Evolutionary conservation across 1,140 invertebrate genomes (phyloP), one percentile per base, ranked within the genome.

Genomic region (Drepana arcuata): DNA sequence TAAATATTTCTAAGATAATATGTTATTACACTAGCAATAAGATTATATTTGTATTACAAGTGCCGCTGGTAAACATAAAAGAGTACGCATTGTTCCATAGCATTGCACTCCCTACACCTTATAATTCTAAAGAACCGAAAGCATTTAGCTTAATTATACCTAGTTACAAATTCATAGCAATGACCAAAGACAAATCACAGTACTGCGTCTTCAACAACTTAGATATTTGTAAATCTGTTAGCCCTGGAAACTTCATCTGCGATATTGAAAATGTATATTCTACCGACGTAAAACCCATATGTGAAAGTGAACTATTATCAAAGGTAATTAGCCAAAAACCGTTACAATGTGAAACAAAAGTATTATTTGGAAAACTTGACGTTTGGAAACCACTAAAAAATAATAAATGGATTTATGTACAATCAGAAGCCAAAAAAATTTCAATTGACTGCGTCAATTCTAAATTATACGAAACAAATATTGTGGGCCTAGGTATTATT

Each of bases 261-360:
- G n/a, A 21, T 9, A 9, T 21, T 9, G 9, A 4, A 21, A 21
- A 21, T 21, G 18, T 21, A 5, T 21, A 21, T 21, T 5, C 18
- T 4, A 21, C 18, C 9, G 18, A 21, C 18, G 18, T 9, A 5
- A 21, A 5, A 9, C 18, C 18, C 4, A 21, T 4, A 4, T 21
- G 18, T 21, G 18, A 21, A 9, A 21, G 18, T 11, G 31, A 48
- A 26, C 23, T 48, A 1, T 23, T 48, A 12, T 21, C 34, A 5
- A 36, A 42, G 16, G 18, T 21, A 9, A 21, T 21, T 21, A 21
- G 18, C 4, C 4, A 21, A 21, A 9, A 5, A 9, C 18, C 18
- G 4, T 5, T 5, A 21, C 18, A 21, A 21, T 21, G 18, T 21
- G 18, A 21, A 4, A 9, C 9, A 5, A 21, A 21, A 21, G 4